phyloP scores from a whole-genome alignment of 2,797 vertebrate genomes.

The Rhabdophis nuchalis region DNA sequence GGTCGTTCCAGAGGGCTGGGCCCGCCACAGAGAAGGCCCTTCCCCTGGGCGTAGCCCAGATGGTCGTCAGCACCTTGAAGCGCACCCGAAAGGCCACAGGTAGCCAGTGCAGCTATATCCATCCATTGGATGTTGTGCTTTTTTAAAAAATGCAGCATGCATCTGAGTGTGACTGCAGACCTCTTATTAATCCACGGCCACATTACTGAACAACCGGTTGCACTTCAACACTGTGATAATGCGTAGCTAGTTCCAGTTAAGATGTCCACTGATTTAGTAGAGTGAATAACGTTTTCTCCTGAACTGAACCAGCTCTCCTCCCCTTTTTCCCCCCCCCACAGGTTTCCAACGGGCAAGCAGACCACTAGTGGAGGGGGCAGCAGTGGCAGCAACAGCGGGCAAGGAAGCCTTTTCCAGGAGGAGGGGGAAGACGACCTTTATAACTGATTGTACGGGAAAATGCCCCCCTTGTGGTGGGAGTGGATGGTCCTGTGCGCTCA shows the following conservation, averaged over 20 bases:
- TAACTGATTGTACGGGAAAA: constrained; percentile 59
- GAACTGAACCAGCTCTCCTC: not conserved
- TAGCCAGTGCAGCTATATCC: too few relatives aligned
- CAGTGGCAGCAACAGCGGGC: constrained; percentile 51
- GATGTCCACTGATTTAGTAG: too few relatives aligned
- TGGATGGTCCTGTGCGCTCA: not conserved
- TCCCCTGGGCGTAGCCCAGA: too few relatives aligned
- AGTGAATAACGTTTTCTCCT: not conserved
- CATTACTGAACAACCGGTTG: not conserved
- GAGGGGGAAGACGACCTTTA: constrained; percentile 77
- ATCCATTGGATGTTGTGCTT: not conserved
- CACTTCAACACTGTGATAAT: not conserved
- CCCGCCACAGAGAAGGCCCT: too few relatives aligned
- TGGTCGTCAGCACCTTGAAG: too few relatives aligned
- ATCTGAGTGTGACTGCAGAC: not conserved
- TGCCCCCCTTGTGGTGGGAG: not conserved
- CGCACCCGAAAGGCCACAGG: too few relatives aligned
- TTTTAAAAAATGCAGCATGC: not conserved
- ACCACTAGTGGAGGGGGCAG: constrained; percentile 31
- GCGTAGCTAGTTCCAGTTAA: not conserved
- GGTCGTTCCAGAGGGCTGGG: too few relatives aligned
- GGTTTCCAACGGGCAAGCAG: constrained; percentile 72
- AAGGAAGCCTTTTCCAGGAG: constrained; percentile 66
- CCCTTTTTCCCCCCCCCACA: constrained; percentile 21
- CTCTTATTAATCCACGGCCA: not conserved